Evolutionary conservation across 2,797 vertebrate species (phyloP).

Genomic region (Threskiornis aethiopicus): DNA sequence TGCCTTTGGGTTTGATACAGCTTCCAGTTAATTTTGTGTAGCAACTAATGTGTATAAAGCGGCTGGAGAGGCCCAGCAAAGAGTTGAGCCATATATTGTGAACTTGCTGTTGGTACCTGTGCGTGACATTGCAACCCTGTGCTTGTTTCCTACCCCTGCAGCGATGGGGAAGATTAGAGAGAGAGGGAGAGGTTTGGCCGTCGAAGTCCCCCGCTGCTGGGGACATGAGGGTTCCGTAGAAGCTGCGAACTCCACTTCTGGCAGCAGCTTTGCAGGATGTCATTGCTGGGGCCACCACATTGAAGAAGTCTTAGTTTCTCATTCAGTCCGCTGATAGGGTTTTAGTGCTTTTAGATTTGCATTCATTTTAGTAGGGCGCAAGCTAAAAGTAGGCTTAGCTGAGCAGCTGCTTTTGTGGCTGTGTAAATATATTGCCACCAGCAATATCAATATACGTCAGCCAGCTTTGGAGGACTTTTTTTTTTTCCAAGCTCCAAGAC

Average conservation of each 20-base stretch:
- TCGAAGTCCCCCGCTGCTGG: neutral
- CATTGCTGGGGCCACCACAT: neutral
- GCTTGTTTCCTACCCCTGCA: neutral
- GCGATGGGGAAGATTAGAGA: neutral
- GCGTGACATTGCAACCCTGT: neutral
- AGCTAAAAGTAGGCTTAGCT: slow-evolving; percentile 37
- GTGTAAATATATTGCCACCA: slow-evolving; percentile 62
- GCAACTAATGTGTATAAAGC: fast-evolving
- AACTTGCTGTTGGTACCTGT: neutral
- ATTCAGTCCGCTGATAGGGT: neutral
- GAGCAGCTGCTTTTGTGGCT: slow-evolving; percentile 44
- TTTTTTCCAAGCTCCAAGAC: slow-evolving; percentile 33
- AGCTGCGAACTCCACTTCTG: neutral
- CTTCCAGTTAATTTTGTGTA: neutral
- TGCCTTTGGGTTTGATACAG: neutral
- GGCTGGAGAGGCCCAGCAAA: neutral
- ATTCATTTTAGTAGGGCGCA: neutral
- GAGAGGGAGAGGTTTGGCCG: neutral
- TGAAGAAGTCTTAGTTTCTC: neutral
- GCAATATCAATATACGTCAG: slow-evolving; percentile 43
- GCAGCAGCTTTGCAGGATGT: neutral
- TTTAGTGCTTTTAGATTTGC: neutral
- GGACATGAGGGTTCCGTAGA: neutral
- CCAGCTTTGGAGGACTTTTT: slow-evolving; percentile 12
- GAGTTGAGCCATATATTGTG: fast-evolving